phyloP scores from a whole-genome alignment of 1,140 invertebrate genomes.

The Cyrtorhinus lividipennis region DNA sequence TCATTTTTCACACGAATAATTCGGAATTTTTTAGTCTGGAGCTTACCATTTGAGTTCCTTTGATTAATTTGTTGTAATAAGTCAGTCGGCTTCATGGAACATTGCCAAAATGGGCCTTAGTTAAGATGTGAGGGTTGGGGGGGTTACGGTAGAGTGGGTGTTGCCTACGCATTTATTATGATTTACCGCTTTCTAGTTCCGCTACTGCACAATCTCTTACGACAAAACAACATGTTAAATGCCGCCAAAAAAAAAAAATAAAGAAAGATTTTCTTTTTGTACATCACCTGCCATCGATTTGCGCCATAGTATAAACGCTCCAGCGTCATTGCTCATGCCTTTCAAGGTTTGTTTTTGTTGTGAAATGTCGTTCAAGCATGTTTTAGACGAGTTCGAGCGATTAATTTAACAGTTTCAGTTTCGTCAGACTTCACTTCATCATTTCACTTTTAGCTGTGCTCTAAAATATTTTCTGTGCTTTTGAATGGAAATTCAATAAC shows the following conservation, averaged over 20 bases:
- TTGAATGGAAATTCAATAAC: too few relatives aligned
- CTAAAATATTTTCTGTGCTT: too few relatives aligned
- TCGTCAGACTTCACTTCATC: too few relatives aligned
- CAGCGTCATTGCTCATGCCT: neutral
- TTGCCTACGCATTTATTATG: neutral
- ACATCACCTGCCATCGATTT: neutral
- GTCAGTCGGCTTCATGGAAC: neutral
- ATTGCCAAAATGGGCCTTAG: neutral
- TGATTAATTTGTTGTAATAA: neutral
- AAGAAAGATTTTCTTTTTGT: neutral
- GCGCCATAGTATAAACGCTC: neutral
- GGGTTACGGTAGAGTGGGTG: neutral
- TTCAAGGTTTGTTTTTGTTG: neutral
- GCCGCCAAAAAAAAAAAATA: neutral
- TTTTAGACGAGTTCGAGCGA: too few relatives aligned
- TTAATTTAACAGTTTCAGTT: too few relatives aligned
- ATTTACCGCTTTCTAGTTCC: neutral
- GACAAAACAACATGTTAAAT: neutral
- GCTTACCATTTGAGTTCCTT: neutral
- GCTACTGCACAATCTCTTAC: neutral
- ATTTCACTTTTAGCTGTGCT: too few relatives aligned
- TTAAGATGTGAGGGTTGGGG: neutral
- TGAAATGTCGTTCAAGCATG: neutral
- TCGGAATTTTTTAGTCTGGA: too few relatives aligned
- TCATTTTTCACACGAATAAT: too few relatives aligned